Conservation (phyloP, 2,888 invertebrate genomes). For the Teleogryllus oceanicus region DNA sequence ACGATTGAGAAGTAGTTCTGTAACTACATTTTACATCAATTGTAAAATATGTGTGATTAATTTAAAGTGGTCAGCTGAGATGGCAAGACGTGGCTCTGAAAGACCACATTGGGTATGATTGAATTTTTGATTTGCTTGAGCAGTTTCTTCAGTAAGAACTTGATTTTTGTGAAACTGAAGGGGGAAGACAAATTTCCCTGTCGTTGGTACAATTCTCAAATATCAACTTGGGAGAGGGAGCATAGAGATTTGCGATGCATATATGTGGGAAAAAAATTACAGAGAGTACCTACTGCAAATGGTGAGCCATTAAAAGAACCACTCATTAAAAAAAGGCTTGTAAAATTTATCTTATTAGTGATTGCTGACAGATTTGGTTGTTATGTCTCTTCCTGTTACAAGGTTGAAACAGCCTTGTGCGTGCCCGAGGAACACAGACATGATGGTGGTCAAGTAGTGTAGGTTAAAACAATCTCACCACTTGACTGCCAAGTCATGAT, state of each 20-base stretch:
- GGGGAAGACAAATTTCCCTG: background rate
- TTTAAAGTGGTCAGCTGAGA: slow-evolving; percentile 18
- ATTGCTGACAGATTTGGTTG: background rate
- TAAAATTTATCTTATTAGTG: background rate
- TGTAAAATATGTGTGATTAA: background rate
- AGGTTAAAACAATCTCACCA: background rate
- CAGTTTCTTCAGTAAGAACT: background rate
- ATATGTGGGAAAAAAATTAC: background rate
- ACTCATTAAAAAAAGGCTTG: background rate
- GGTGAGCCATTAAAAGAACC: background rate
- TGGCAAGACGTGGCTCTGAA: background rate
- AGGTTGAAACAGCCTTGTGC: background rate
- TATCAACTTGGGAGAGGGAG: background rate
- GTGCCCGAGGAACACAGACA: background rate
- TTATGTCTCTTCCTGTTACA: slow-evolving; percentile 6
- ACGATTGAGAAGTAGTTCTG: background rate
- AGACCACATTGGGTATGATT: background rate
- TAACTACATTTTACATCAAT: background rate
- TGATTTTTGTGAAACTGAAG: background rate
- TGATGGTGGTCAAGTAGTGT: background rate
- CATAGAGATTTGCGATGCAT: background rate
- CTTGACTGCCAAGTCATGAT: background rate
- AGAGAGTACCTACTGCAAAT: background rate
- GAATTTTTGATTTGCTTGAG: background rate
- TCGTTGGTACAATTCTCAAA: background rate